Evolutionary conservation across 2,113 vertebrate species (phyloP).

Genomic region (Takifugu bimaculatus): DNA sequence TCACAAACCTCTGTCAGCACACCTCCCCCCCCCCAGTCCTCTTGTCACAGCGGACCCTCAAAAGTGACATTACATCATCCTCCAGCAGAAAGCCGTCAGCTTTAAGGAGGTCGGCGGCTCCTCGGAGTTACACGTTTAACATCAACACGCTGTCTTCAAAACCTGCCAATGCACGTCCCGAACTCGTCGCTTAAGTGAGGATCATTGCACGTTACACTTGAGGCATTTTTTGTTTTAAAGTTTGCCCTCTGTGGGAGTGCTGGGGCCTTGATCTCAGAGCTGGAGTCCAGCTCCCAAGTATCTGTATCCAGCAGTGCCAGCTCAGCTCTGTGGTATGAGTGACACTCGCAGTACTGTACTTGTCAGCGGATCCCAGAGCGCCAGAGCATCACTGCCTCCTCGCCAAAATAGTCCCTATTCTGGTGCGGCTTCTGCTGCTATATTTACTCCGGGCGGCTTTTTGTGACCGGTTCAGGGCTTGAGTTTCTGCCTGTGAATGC

Average conservation of each 20-base stretch:
- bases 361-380: slow-evolving; percentile 69
- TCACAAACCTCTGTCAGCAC: slow-evolving; percentile 18
- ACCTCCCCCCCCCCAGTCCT: neutral
- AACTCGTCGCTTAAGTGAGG: neutral
- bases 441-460: slow-evolving; percentile 60
- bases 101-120: neutral
- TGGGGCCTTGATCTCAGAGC: slow-evolving; percentile 18
- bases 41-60: neutral
- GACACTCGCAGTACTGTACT: slow-evolving; percentile 67
- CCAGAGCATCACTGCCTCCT: slow-evolving; percentile 57
- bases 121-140: neutral
- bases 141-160: slow-evolving; percentile 1
- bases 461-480: slow-evolving; percentile 38
- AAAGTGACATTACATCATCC: slow-evolving; percentile 42
- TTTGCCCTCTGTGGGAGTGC: slow-evolving; percentile 24
- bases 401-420: slow-evolving; percentile 72
- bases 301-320: slow-evolving; percentile 49
- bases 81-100: slow-evolving; percentile 10
- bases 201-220: too few relatives aligned
- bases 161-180: neutral
- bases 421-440: slow-evolving; percentile 48
- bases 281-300: slow-evolving; percentile 27
- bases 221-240: too few relatives aligned
- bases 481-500: slow-evolving; percentile 51
- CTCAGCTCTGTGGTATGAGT: slow-evolving; percentile 57